phyloP scores from a whole-genome alignment of 2,113 vertebrate genomes.

The Andinoacara biseriatus region DNA sequence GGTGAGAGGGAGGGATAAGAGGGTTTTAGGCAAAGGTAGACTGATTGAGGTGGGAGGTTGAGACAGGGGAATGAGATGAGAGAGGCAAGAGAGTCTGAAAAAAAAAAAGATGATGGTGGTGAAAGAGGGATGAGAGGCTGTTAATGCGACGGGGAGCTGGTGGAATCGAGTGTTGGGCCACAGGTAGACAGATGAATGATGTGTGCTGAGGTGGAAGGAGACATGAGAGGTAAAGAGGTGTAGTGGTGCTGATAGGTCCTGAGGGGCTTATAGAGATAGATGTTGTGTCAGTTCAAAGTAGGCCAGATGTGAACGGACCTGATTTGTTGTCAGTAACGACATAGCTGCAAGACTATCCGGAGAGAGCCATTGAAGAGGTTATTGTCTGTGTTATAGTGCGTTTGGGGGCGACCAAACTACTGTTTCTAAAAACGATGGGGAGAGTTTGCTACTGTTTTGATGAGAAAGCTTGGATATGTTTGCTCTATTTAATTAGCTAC shows the following conservation, averaged over 20 bases:
- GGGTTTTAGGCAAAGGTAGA: constrained; percentile 63
- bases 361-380: neutral
- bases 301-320: constrained; percentile 40
- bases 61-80: constrained; percentile 42
- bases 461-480: neutral
- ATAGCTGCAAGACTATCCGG: constrained; percentile 12
- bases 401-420: neutral
- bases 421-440: neutral
- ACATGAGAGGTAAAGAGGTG: constrained; percentile 55
- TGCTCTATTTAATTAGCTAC: neutral
- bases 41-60: constrained; percentile 62
- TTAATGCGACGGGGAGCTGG: constrained; percentile 50
- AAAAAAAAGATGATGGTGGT: constrained; percentile 58
- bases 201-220: constrained; percentile 57
- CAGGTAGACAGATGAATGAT: constrained; percentile 71
- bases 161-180: constrained; percentile 58
- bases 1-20: constrained; percentile 53
- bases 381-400: neutral
- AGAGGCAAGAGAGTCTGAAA: constrained; percentile 20
- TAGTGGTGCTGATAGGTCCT: constrained; percentile 59
- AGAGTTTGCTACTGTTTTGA: neutral
- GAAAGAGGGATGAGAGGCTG: constrained; percentile 73
- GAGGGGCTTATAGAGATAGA: constrained; percentile 62
- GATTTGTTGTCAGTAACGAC: constrained; percentile 46
- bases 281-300: constrained; percentile 64